A percentile compares a stretch with the other conserved stretches of the same genome.
phyloP scores from a whole-genome alignment of 2,113 vertebrate species.

The Nesoenas mayeri region DNA sequence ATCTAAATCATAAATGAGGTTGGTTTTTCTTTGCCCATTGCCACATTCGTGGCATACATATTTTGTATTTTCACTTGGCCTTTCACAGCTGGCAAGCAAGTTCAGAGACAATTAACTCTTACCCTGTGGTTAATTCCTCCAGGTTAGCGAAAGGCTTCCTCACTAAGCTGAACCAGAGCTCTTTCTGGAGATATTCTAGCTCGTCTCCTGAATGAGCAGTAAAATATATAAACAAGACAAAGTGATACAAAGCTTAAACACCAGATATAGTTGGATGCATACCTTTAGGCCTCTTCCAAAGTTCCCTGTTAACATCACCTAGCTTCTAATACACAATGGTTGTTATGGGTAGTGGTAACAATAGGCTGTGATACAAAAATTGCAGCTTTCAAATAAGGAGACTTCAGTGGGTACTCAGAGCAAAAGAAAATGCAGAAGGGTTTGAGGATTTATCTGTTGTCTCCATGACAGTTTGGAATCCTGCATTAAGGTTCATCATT shows the following conservation, averaged over 20 bases:
- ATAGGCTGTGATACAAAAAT: background rate
- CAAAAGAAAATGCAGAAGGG: background rate
- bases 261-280: background rate
- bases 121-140: background rate
- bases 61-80: background rate
- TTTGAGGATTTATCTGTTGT: background rate
- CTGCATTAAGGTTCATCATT: background rate
- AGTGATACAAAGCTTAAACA: background rate
- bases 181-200: background rate
- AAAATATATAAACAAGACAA: background rate
- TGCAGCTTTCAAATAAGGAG: background rate
- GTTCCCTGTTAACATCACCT: background rate
- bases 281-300: background rate
- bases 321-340: background rate
- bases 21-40: background rate
- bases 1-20: background rate
- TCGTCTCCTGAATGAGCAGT: background rate
- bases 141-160: background rate
- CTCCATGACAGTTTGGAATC: background rate
- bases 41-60: background rate
- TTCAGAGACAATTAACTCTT: background rate
- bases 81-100: background rate
- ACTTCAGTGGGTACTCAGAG: background rate
- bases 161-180: background rate
- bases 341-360: background rate